Evolutionary conservation across 1,140 invertebrate species (phyloP).

Genomic region (Leptinotarsa lineolata): DNA sequence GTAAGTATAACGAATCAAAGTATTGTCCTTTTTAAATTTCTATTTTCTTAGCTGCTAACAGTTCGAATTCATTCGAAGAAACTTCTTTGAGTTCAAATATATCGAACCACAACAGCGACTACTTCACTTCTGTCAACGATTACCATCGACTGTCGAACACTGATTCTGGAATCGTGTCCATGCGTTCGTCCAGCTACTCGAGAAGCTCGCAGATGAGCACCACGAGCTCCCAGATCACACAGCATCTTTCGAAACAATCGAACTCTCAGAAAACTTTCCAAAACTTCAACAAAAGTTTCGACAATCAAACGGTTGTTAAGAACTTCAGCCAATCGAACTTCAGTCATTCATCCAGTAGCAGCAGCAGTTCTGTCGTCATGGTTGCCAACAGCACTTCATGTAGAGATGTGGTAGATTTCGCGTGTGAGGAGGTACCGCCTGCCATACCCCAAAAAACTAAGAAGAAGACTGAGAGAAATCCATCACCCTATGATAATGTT

Average conservation of each 20-base stretch:
- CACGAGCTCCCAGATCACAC: slow-evolving; percentile 57
- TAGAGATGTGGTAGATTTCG: slow-evolving; percentile 28
- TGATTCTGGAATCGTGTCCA: slow-evolving; percentile 72
- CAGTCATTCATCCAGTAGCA: slow-evolving; percentile 42
- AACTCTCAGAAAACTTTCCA: slow-evolving; percentile 41
- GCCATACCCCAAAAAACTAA: slow-evolving; percentile 69
- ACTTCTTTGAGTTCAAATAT: slow-evolving; percentile 46
- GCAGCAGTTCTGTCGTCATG: slow-evolving; percentile 41
- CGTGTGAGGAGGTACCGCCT: slow-evolving; percentile 61
- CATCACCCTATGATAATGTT: slow-evolving; percentile 78
- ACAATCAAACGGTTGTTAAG: slow-evolving; percentile 25
- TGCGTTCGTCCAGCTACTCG: slow-evolving; percentile 64
- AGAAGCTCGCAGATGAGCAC: slow-evolving; percentile 64
- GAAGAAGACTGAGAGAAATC: slow-evolving; percentile 63
- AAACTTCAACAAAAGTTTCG: slow-evolving; percentile 19
- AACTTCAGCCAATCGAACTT: slow-evolving; percentile 38
- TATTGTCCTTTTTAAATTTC: not conserved
- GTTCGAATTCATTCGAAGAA: slow-evolving; percentile 50
- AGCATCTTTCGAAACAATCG: slow-evolving; percentile 34
- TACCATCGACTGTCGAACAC: slow-evolving; percentile 56
- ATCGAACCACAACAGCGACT: slow-evolving; percentile 46
- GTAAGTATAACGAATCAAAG: slow-evolving; percentile 25
- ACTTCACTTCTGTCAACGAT: slow-evolving; percentile 45
- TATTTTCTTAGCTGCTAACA: slow-evolving; percentile 28
- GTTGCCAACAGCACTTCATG: slow-evolving; percentile 28